Base-by-base conservation (phyloP, 2,113 vertebrate genomes). In the Cromileptes altivelis region DNA sequence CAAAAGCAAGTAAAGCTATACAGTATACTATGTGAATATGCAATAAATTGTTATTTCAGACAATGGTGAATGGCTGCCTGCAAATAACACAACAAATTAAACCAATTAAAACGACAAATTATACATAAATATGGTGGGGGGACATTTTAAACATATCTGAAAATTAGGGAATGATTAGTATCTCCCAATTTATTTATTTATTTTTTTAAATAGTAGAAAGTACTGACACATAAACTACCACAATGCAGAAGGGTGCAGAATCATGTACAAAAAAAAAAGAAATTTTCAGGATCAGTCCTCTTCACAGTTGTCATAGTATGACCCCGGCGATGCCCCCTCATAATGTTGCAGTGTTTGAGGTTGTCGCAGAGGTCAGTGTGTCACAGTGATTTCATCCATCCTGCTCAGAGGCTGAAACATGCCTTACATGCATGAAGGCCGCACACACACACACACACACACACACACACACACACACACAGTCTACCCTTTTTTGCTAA, bases 351-450 rank as follows among this genome's bases (percentile, higher is more conserved):
- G 58, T 57, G 25, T 86, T 82, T 65, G 33, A 81, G 86, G 75
- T 80, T 89, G 60, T 47, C 85, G 55, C 27, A 62, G 77, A 85
- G 83, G 87, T 87, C 84, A 89, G 60, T 67, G 70, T 89, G 75
- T 75, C 75, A 83, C 80, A 76, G 23, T 80, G 62, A 25, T 62
- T 77, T 64, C 75, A 53, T 78, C 80, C 71, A 56, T 25, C 65
- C 62, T 18, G 19, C 56, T 75, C 49, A 52, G 62, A 61, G 9
- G 62, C 62, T 64, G 17, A 69, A 75, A 67, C 42, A 79, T 45
- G 64, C 52, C 30, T 60, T 65, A 72, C 76, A 81, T 78, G 68
- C 30, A 68, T 80, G 27, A 69, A 69, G 60, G 65, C 78, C 71
- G 21, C 70, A 61, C 61, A 67, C 40, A 27, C 71, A 30, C 69